Evolutionary conservation across 2,888 invertebrate species (phyloP), one percentile per base, ranked within the genome.

Genomic region (Pherbina coryleti): DNA sequence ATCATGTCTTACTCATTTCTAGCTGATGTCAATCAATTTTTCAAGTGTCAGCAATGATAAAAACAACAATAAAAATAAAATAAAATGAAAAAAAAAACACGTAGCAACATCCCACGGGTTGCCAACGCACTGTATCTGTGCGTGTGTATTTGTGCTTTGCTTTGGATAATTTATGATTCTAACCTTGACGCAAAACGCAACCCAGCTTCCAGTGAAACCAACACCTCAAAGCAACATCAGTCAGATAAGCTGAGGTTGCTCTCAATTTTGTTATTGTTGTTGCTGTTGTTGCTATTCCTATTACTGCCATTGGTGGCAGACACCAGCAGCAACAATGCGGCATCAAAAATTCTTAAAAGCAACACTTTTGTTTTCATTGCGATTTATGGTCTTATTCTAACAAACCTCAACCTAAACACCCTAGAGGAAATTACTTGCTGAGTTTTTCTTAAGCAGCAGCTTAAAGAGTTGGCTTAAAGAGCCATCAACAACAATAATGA

Each of bases 171-270:
- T 60, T 60, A 60, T 19, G 28, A 25, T 17, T 60, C 28, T 60
- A 60, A 60, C 60, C 60, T 60, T 60, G 60, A 28, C 14, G 60
- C 28, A 60, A 17, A 60, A 60, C 28, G 60, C 28, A 60, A 28
- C 11, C 44, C 44, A 28, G 60, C 60, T 60, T 60, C 60, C 60
- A 60, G 28, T 28, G 60, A 60, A 60, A 60, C 28, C 28, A 60
- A 60, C 28, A 60, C 28, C 28, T 60, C 28, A 60, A 60, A 31
- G 28, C 60, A 28, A 14, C 28, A 60, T 31, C 28, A 60, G 17
- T 28, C 60, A 31, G 60, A 60, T 60, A 28, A 60, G 28, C 28
- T 14, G 28, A 60, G 60, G 28, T 60, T 60, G 60, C 60, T 60
- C 60, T 31, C 25, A 31, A 7, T 28, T 11, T 7, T 44, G 44